Base-by-base conservation (phyloP, 2,888 invertebrate genomes). In the Seladonia tumulorum region DNA sequence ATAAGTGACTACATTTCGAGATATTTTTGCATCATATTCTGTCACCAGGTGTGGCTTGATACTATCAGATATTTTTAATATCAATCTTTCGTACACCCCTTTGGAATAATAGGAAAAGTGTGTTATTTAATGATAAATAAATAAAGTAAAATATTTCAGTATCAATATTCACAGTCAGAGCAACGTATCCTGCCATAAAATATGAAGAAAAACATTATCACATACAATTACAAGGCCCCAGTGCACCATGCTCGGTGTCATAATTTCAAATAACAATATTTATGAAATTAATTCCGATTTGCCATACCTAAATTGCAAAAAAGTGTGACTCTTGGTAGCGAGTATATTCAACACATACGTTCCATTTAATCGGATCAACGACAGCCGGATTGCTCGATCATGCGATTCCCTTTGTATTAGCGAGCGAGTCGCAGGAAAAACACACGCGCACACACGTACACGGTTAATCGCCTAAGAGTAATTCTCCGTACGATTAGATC, bases 401-500 rank as follows among this genome's bases (percentile, higher is more conserved):
- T n/a, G n/a, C 57, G 57, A 57, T n/a, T 57, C n/a, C 4, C n/a
- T n/a, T 4, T 57, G n/a, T 57, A 57, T 12, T 12, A 57, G 57
- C n/a, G n/a, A 57, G 12, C n/a, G 57, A 57, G n/a, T 57, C 12
- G 12, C 4, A 57, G n/a, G 57, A 53, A 25, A 25, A 68, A 42
- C 2, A 35, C n/a, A n/a, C n/a, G n/a, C n/a, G n/a, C n/a, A 35
- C 35, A 35, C 18, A 76, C n/a, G n/a, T n/a, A n/a, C 35, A 18
- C 73, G 53, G 53, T 35, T 68, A 39, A 49, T 73, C 71, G 70
- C 4, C 57, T 53, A 70, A 25, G 47, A 53, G 76, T 57, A 60
- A 79, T 78, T 76, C 57, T 66, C 25, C 49, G 60, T 71, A 53
- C 75, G 76, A 74, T 47, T 45, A 29, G 66, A 22, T 63, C 39